Conservation (phyloP, 2,797 vertebrate genomes). For the Perodicticus potto region DNA sequence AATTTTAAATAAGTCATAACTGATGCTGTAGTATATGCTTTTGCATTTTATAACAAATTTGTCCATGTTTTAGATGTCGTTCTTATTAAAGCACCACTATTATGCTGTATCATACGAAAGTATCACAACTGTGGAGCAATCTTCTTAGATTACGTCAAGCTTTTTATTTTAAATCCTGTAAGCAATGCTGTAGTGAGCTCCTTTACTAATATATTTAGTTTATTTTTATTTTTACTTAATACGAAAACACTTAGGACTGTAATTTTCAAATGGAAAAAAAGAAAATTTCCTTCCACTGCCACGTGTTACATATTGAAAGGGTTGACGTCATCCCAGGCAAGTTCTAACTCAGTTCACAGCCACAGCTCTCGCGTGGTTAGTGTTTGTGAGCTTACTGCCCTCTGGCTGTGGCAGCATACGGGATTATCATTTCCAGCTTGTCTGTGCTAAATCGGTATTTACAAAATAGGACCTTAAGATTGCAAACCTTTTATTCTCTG, state of each 20-base stretch:
- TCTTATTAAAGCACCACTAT: background rate
- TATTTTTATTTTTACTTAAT: slow-evolving; percentile 10
- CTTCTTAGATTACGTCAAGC: background rate
- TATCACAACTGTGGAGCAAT: background rate
- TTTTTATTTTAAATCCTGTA: background rate
- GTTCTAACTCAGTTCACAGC: background rate
- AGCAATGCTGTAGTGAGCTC: background rate
- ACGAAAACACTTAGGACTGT: background rate
- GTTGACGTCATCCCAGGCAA: background rate
- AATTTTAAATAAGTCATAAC: background rate
- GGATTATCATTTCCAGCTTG: background rate
- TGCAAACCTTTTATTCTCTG: background rate
- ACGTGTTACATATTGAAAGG: background rate
- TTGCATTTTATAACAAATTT: background rate
- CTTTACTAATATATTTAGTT: background rate
- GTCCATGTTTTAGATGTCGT: background rate
- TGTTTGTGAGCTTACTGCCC: accelerated
- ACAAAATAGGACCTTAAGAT: background rate
- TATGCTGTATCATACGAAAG: background rate
- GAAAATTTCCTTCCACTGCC: background rate
- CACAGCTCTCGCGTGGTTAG: too few relatives aligned
- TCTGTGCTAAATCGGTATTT: background rate
- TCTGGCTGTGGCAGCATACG: too few relatives aligned
- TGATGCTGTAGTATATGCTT: background rate
- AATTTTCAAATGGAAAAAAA: background rate